Percentiles rank a stretch among this genome's conserved stretches.
phyloP scores from a whole-genome alignment of 2,888 invertebrate species.

The Germaria angustata region DNA sequence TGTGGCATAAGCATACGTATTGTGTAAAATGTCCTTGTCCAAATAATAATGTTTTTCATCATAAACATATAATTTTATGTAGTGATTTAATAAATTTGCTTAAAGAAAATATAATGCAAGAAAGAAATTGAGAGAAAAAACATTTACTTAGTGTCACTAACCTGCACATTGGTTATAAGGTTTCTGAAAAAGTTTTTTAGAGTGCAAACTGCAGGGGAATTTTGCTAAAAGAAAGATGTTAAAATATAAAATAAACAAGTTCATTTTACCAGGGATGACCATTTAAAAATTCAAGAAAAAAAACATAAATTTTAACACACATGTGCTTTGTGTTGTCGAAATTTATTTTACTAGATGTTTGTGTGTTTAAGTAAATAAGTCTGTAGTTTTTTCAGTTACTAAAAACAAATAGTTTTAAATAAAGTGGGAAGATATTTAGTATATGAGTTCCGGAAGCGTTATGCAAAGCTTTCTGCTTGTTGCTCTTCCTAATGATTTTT shows the following conservation, averaged over 20 bases:
- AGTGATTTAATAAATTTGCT: slow-evolving; percentile 15
- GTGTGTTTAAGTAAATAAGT: neutral
- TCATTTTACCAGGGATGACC: slow-evolving; percentile 14
- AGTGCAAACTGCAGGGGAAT: neutral
- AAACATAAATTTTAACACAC: slow-evolving; percentile 40
- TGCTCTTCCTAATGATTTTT: no score
- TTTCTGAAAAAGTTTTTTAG: no score
- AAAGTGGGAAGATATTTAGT: no score
- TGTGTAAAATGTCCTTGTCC: slow-evolving; percentile 59
- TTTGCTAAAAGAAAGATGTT: neutral
- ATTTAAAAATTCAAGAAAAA: slow-evolving; percentile 27
- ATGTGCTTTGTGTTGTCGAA: slow-evolving; percentile 28
- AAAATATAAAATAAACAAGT: slow-evolving; percentile 1
- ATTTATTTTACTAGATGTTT: neutral
- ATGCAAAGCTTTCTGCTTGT: no score
- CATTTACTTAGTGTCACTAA: neutral
- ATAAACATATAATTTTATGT: slow-evolving; percentile 61
- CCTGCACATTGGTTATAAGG: no score
- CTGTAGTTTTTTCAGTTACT: neutral
- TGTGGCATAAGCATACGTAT: slow-evolving; percentile 10
- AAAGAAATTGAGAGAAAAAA: neutral
- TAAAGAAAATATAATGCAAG: neutral
- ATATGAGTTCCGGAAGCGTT: no score
- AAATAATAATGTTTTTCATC: slow-evolving; percentile 55
- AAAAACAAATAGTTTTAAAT: no score